Base-by-base conservation (phyloP, 64 coral and sea anemone genomes). In the Exaiptasia diaphana region DNA sequence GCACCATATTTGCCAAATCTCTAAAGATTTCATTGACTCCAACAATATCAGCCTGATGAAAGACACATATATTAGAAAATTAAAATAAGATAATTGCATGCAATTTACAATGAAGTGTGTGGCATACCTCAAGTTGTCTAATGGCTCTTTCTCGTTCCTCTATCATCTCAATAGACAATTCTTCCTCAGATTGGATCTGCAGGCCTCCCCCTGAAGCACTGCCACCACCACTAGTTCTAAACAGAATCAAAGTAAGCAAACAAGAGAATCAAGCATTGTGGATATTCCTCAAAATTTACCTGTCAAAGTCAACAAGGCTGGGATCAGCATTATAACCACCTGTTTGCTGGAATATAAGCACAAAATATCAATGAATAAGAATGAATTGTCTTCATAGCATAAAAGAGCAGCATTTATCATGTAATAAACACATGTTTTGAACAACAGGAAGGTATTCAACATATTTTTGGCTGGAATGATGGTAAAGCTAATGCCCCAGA, bases 11-110 rank as follows among this genome's bases (percentile, higher is more conserved):
- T 15, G 79, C 95, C 40, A 99, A 49, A 62, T 99, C 95, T 89
- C 95, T 78, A 75, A 99, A 99, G 41, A 99, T 99, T 59, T 99
- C 95, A 81, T 99, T 99, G 18, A 99, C 95, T 24, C 90, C 95
- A 78, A 99, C 74, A 41, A 99, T 99, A 79, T 99, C 95, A 87
- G 84, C 59, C 84, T 87, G 36, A 11, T 15, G 8, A 64, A 15
- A 46, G 15, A 46, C 15, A 46, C 43, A 46, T 46, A 46, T 7
- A 46, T 46, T 46, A 46, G 15, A 46, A 8, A 46, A 46, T 46
- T 46, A 8, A 15, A 8, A 46, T 46, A 15, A 46, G 15, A 46
- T 46, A 46, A 46, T 46, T 7, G 6, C 15, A 46, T 46, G 43
- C 5, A 15, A 10, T 10, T 57, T 40, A 57, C 10, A 1, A 42